Evolutionary conservation across 2,888 invertebrate genomes (phyloP), one percentile per base, ranked within the genome.

Genomic region (Limnephilus marmoratus): DNA sequence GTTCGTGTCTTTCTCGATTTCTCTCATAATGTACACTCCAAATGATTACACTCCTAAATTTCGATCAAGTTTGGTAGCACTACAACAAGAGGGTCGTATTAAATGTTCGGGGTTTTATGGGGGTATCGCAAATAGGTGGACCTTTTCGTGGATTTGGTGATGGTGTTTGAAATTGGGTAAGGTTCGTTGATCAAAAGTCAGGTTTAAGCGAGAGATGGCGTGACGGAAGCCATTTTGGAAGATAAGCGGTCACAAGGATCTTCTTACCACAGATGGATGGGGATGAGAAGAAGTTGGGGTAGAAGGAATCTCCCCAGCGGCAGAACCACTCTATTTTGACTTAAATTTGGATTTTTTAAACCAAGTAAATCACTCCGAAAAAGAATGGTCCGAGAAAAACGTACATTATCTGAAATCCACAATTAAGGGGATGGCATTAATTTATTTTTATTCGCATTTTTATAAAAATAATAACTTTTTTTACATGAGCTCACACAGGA

Each of bases 181-280:
- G 45, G 29, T 31, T 53, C 53, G 37, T 80, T 34, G 80, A n/a
- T 68, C 18, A 9, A 80, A 45, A 80, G 80, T 80, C 88, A 80
- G 88, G 88, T 80, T 80, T 81, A 89, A 89, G 88, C 88, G 88
- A 80, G 88, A 81, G 88, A 89, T 89, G 88, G 88, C 88, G 88
- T 89, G 88, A 89, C 88, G 88, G 88, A 81, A 89, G 88, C 88
- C 81, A 80, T 89, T 89, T 81, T 34, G 68, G 80, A 80, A 81
- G 81, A 89, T 89, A 80, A 89, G 88, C 88, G 88, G 88, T 89
- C 81, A 89, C 88, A 80, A 24, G 88, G 88, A 89, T 89, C 88
- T 34, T 24, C 88, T 89, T 89, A 80, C 88, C 88, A 49, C 88
- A 80, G 88, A 89, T 89, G 88, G 88, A 86, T 11, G 41, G 85